Evolutionary conservation across 2,888 invertebrate genomes (phyloP), one percentile per base, ranked within the genome.

Genomic region (Ceratothoa steindachneri): DNA sequence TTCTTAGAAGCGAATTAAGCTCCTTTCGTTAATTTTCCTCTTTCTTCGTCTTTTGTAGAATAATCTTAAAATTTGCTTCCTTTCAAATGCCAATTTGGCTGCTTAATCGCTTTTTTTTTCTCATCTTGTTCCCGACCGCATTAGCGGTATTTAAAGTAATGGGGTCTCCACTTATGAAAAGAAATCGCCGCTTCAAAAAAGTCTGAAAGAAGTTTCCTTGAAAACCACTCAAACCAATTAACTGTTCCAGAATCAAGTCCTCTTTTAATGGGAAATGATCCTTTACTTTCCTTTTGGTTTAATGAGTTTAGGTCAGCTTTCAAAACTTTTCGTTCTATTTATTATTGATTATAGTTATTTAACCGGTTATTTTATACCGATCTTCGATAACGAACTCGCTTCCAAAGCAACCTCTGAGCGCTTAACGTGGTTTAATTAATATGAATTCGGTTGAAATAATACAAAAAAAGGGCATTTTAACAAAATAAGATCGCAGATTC

Each of bases 211-310:
- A 67, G 68, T 70, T 76, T 76, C 73, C 76, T 76, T 76, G 72
- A 55, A 68, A 76, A 76, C 76, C 76, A 76, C 76, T 76, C 76
- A 76, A 76, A 76, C 76, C 76, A 76, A 76, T 76, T 76, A 76
- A 76, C 76, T 73, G 76, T 76, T 76, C 73, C 70, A 71, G 72
- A 76, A 73, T 76, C 70, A 67, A 67, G 67, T 67, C 75, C 75
- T 72, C 75, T 75, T 75, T 75, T 75, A 69, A 75, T 68, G 75
- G 69, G 70, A 71, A 71, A 71, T 65, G 71, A 51, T 30, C 71
- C 41, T 31, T 51, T 28, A 5, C 41, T 41, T 15, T 15, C 41
- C 41, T 41, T 41, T 41, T 15, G 15, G 41, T 41, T 41, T 15
- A 15, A 41, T 41, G 41, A 41, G 15, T 15, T 41, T 41, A 15